A percentile compares a stretch with the other conserved stretches of the same genome.
Conservation (phyloP, 2,113 vertebrate species). For the Marmota flaviventris region DNA sequence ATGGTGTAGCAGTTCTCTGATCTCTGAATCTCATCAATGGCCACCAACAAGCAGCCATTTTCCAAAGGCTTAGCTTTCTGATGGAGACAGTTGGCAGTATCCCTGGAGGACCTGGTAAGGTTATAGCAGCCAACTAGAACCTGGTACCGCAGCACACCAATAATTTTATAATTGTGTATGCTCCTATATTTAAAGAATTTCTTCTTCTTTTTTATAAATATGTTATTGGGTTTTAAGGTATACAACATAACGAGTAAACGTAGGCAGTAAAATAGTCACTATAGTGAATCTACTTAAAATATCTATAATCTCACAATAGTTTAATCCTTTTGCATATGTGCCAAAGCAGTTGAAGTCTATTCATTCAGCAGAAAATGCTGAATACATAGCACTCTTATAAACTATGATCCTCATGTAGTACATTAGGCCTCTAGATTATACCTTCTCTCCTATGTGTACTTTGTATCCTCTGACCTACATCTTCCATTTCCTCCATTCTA, state of each 20-base stretch:
- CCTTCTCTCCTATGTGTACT: no score
- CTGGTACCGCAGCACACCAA: not conserved
- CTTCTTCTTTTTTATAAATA: not conserved
- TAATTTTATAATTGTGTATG: not conserved
- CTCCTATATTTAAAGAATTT: not conserved
- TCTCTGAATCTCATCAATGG: not conserved
- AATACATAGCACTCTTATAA: not conserved
- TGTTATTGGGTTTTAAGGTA: not conserved
- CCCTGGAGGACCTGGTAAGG: rapidly evolving
- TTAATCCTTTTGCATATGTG: not conserved
- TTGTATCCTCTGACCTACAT: no score
- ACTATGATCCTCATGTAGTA: not conserved
- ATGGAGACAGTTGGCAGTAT: not conserved
- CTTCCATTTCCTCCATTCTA: not conserved
- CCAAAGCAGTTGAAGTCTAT: not conserved
- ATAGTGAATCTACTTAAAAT: not conserved
- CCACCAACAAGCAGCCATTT: not conserved
- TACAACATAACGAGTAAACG: no score
- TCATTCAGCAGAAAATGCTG: not conserved
- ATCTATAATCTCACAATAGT: not conserved
- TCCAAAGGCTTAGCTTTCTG: not conserved
- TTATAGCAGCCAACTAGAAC: not conserved
- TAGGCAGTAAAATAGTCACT: not conserved
- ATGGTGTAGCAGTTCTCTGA: not conserved
- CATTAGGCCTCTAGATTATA: not conserved